Evolutionary conservation across 2,113 vertebrate genomes (phyloP), one percentile per base, ranked within the genome.

Genomic region (Oryzias melastigma): DNA sequence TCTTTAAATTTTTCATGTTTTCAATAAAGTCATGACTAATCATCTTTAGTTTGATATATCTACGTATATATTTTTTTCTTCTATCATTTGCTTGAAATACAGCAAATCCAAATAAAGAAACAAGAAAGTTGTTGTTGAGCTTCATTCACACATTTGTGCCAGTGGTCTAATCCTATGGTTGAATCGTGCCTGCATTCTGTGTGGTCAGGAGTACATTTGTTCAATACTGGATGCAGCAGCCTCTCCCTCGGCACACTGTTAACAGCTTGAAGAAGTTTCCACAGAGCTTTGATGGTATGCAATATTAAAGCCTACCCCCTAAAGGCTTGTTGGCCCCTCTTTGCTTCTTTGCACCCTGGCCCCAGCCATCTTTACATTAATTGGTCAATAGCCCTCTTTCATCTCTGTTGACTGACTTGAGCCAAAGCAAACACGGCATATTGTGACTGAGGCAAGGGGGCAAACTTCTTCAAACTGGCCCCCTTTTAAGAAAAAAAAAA

Each of bases 351-450:
- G 59, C 65, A 57, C 56, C 42, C 50, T 47, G 19, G 62, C 67
- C 45, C 61, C 69, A 65, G 59, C 69, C 56, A 51, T 69, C 74
- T 65, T 53, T 63, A 51, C 62, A 70, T 75, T 80, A 75, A 83
- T 80, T 83, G 60, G 58, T 83, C 25, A 65, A 51, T 52, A 12
- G 46, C 17, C n/a, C 53, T 56, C 78, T 83, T 87, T 76, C 75
- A 85, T 87, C 82, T 76, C 65, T 63, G 47, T 62, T 53, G 67
- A 69, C 71, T 43, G 67, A 69, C 71, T 43, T 51, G 52, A 65
- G 77, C 71, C 69, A 84, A 80, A 75, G 65, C 69, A 82, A 85
- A 80, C 19, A 25, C 50, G 49, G 40, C 58, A 68, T 65, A 62
- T 75, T 81, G 72, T 63, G 71, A 75, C 62, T 68, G 58, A 74